Evolutionary conservation across 1,140 invertebrate genomes (phyloP).

Genomic region (Hyposmocoma kahamanoa): DNA sequence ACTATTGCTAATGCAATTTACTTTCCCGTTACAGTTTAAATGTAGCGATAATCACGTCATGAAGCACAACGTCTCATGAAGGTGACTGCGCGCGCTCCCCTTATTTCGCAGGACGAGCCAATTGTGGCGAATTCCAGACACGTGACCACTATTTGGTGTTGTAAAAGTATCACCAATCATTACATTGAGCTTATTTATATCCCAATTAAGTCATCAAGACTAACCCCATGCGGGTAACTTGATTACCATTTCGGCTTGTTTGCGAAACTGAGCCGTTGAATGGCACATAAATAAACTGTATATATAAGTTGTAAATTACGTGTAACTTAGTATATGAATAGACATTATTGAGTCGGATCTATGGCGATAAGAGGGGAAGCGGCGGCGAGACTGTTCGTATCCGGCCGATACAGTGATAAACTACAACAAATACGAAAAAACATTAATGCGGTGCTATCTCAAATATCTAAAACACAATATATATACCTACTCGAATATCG

Average conservation of each 20-base stretch:
- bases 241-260: constrained; percentile 31
- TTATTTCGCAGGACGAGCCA: constrained; percentile 39
- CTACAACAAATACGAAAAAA: constrained; percentile 7
- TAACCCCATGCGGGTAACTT: constrained; percentile 49
- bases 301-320: neutral
- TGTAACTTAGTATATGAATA: constrained; percentile 17
- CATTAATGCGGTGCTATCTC: no score
- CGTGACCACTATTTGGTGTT: constrained; percentile 61
- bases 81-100: constrained; percentile 31
- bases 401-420: constrained; percentile 51
- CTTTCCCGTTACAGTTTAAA: constrained; percentile 35
- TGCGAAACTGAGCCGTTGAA: constrained; percentile 20
- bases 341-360: constrained; percentile 25
- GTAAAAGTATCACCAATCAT: constrained; percentile 47
- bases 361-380: constrained; percentile 40
- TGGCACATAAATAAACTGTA: neutral
- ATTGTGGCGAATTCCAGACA: constrained; percentile 58
- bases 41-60: constrained; percentile 63
- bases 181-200: constrained; percentile 45
- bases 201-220: constrained; percentile 55
- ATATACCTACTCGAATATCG: no score
- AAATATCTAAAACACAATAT: no score
- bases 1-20: no score
- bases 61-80: constrained; percentile 20
- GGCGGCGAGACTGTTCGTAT: constrained; percentile 45